Evolutionary conservation across 2,113 vertebrate species (phyloP), one percentile per base, ranked within the genome.

Genomic region (Crotalus viridis): DNA sequence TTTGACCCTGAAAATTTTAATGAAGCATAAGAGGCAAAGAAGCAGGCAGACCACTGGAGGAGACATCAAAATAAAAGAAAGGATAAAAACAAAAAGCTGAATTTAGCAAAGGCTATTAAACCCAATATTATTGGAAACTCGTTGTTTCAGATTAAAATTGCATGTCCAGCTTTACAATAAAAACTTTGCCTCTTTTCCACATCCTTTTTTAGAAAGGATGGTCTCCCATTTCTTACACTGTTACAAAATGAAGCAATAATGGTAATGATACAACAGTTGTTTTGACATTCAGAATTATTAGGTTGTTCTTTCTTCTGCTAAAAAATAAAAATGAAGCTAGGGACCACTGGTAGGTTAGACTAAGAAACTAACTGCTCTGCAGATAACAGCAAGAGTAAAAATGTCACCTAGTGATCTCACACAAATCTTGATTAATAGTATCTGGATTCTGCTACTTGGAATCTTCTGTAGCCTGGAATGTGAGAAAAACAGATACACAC

Each of bases 401-500:
- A 24, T 28, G 28, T 69, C 64, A 48, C 21, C 8, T 51, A 26
- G 22, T 85, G 21, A 24, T 85, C 21, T 43, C 21, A 85, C 39
- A 85, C 21, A 85, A 85, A 51, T 89, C 57, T 74, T 74, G 13
- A 33, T 28, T 28, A 33, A 69, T 15, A 74, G 5, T 74, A 5
- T 33, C 69, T 39, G 69, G 69, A 74, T 89, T 59, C 43, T 59
- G 28, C 54, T 43, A 12, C 8, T 13, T 13, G 28, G 4, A 59
- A 51, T 89, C 85, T 89, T 59, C 43, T 85, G 21, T 28, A 86
- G 24, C 19, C 12, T 10, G 6, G 2, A 86, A 52, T 26, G 1
- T 81, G 59, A 87, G 13, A 90, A 5, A 2, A 55, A 15, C 19
- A 1, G 12, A 2, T 69, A 98, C 98, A 97, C 93, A 99, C 99